Evolutionary conservation across 2,888 invertebrate species (phyloP).

Genomic region (Eilema griseolum): DNA sequence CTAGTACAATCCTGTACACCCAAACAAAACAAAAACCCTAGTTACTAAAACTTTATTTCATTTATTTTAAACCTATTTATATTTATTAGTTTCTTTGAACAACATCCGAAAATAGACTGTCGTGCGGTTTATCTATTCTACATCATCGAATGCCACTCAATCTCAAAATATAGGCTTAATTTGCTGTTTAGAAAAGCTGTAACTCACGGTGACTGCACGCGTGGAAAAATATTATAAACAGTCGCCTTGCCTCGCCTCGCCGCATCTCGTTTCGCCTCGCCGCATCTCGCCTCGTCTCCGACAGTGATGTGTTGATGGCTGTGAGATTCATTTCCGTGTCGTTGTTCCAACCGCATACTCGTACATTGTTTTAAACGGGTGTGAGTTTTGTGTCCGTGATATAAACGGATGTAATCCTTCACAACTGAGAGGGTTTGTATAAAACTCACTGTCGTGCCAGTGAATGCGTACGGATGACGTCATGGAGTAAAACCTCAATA

Average conservation of each 20-base stretch:
- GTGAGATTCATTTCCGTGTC: conserved; percentile 6
- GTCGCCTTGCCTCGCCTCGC: background rate
- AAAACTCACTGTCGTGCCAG: background rate
- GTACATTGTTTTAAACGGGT: conserved; percentile 8
- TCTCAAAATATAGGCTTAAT: background rate
- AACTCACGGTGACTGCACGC: background rate
- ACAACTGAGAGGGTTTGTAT: conserved; percentile 1
- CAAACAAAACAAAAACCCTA: too few relatives aligned
- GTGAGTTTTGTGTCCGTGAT: conserved; percentile 1
- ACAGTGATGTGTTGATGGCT: conserved; percentile 3
- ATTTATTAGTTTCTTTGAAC: too few relatives aligned
- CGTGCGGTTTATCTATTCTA: background rate
- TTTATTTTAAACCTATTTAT: too few relatives aligned
- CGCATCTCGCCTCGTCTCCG: background rate
- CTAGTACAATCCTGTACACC: too few relatives aligned
- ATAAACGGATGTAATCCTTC: background rate
- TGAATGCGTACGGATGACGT: too few relatives aligned
- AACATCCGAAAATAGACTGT: too few relatives aligned
- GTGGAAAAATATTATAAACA: background rate
- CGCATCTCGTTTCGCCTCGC: too few relatives aligned
- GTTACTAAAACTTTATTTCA: too few relatives aligned
- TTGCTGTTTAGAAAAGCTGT: background rate
- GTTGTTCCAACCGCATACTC: conserved; percentile 2
- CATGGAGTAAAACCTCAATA: background rate
- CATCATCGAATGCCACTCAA: background rate